phyloP scores from a whole-genome alignment of 2,888 invertebrate genomes.

The Leptinotarsa juncta region DNA sequence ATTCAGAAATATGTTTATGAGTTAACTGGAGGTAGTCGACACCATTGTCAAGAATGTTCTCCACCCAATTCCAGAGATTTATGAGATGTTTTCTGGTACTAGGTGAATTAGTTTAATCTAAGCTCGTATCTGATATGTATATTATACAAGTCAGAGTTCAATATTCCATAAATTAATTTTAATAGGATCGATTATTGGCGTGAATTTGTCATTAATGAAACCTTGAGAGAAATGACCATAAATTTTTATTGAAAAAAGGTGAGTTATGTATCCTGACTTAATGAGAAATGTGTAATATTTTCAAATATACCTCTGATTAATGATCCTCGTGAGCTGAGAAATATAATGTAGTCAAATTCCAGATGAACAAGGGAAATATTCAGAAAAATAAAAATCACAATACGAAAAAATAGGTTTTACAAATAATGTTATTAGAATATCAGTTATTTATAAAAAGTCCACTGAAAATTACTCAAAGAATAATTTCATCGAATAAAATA shows the following conservation, averaged over 20 bases:
- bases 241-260: not conserved
- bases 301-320: too few species aligned
- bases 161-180: not conserved
- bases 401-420: too few species aligned
- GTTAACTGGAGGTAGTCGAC: not conserved
- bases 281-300: too few species aligned
- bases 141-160: constrained; percentile 4
- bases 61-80: constrained; percentile 1
- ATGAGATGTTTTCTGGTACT: not conserved
- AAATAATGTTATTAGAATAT: too few species aligned
- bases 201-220: not conserved
- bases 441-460: too few species aligned
- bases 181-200: not conserved
- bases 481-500: too few species aligned
- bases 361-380: too few species aligned
- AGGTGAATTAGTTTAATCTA: constrained; percentile 4
- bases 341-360: too few species aligned
- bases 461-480: too few species aligned
- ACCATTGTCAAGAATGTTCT: constrained; percentile 6
- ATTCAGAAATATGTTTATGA: constrained; percentile 12
- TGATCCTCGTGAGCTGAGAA: too few species aligned
- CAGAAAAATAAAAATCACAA: too few species aligned
- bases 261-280: too few species aligned
- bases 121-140: not conserved
- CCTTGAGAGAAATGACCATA: constrained; percentile 16